Base-by-base conservation (phyloP, 1,140 invertebrate genomes). In the Dryas iulia region DNA sequence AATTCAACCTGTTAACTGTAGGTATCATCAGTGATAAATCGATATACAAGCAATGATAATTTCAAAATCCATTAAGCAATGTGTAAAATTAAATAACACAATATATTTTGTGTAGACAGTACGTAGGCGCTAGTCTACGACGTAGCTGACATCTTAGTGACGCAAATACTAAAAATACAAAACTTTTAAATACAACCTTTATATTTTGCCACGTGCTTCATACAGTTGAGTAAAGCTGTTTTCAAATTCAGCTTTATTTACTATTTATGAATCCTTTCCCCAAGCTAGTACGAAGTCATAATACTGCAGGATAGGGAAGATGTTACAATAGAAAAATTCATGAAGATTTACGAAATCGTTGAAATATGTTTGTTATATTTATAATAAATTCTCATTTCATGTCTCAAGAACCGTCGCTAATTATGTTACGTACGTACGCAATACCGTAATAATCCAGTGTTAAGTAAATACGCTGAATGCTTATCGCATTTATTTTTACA, bases 141-240 rank as follows among this genome's bases (percentile, higher is more conserved):
- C 39, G 35, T 39, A 39, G 35, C 39, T 2, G 39, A 47, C 39
- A 47, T 10, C 14, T 18, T 47, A 47, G 39, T 21, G 39, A 47
- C 39, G 39, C 39, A 47, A 47, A 47, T 21, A 47, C 39, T 47
- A 47, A 39, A 39, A 39, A 39, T 39, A 39, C n/a, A 14, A 39
- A 47, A 47, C 14, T 18, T 47, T 10, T 47, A 18, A 47, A 14
- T 8, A 47, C 14, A 18, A 47, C 7, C 5, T 47, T 47, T 47
- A 3, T 6, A 28, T 28, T 28, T 6, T 2, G 26, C 6, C 26
- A 28, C 6, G 26, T 28, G 26, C 26, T 28, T 28, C 26, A n/a
- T 6, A 28, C 6, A 6, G 26, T 28, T 28, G 26, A 28, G 26
- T 6, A 28, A 28, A 28, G 26, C 18, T 21, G 2, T 8, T 47